Percentiles rank a stretch among this genome's conserved stretches.
Evolutionary conservation across 2,797 vertebrate genomes (phyloP).

Genomic region (Paratrypauchen microcephalus): DNA sequence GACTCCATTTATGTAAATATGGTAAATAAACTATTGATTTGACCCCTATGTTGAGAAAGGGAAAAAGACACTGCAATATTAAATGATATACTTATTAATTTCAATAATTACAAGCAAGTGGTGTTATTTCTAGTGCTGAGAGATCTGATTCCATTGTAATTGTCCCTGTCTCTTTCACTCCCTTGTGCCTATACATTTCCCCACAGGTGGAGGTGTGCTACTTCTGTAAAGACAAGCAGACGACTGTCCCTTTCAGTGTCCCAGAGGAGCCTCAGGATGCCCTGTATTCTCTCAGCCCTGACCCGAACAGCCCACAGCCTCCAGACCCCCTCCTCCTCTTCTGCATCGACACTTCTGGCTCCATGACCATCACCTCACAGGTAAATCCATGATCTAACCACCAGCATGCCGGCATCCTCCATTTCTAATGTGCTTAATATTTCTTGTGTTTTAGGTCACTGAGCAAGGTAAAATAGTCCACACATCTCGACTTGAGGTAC

Average conservation of each 20-base stretch:
- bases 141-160: not conserved
- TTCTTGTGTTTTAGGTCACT: slow-evolving; percentile 51
- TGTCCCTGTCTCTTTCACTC: too few relatives aligned
- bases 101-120: not conserved
- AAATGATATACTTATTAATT: slow-evolving; percentile 5
- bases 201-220: slow-evolving; percentile 62
- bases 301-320: slow-evolving; percentile 8
- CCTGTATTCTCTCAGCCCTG: slow-evolving; percentile 53
- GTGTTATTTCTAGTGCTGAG: not conserved
- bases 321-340: slow-evolving; percentile 65
- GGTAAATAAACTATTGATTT: slow-evolving; percentile 44
- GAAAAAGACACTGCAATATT: slow-evolving; percentile 8
- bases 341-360: slow-evolving; percentile 76
- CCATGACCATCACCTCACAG: slow-evolving; percentile 69
- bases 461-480: slow-evolving; percentile 26
- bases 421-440: slow-evolving; percentile 1
- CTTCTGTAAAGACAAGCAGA: slow-evolving; percentile 58
- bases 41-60: slow-evolving; percentile 1
- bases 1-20: slow-evolving; percentile 58
- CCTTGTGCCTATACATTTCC: not conserved
- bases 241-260: not conserved
- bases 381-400: slow-evolving; percentile 38
- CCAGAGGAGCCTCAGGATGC: slow-evolving; percentile 22
- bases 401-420: not conserved
- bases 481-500: slow-evolving; percentile 68